A percentile compares a stretch with the other conserved stretches of the same genome.
Conservation (phyloP, 2,113 vertebrate genomes). For the Prochilodus magdalenae region DNA sequence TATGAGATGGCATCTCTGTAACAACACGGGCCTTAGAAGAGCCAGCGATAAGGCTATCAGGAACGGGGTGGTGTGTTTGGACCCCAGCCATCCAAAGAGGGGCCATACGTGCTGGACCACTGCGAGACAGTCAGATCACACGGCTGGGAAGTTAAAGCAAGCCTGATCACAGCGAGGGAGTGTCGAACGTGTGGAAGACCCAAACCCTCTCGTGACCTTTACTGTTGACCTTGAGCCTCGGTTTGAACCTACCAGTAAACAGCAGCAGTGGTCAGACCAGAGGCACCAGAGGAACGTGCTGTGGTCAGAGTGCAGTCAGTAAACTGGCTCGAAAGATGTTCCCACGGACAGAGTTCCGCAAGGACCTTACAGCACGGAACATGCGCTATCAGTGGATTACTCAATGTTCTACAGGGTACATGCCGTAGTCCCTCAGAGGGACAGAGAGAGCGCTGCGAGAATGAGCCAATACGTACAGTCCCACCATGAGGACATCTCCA, state of each 20-base stretch:
- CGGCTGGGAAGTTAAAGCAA: background rate
- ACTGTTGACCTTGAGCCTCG: background rate
- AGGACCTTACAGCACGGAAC: background rate
- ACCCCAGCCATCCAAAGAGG: background rate
- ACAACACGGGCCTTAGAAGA: background rate
- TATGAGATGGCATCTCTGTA: background rate
- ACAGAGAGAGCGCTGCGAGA: no score
- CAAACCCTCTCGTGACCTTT: background rate
- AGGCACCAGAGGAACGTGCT: background rate
- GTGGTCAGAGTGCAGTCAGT: background rate
- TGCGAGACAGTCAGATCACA: background rate
- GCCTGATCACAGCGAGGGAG: background rate
- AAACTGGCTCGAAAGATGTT: background rate
- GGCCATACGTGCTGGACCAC: background rate
- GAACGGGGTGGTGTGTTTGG: background rate
- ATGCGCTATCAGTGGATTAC: background rate
- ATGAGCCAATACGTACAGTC: no score
- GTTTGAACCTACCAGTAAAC: constrained; percentile 19
- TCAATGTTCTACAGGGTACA: background rate
- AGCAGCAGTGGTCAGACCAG: background rate
- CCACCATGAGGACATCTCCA: background rate
- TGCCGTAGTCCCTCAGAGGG: background rate
- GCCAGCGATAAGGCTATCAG: background rate
- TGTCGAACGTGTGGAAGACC: background rate
- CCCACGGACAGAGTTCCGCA: background rate